phyloP scores from a whole-genome alignment of 2,797 vertebrate species.

The Prionace glauca region DNA sequence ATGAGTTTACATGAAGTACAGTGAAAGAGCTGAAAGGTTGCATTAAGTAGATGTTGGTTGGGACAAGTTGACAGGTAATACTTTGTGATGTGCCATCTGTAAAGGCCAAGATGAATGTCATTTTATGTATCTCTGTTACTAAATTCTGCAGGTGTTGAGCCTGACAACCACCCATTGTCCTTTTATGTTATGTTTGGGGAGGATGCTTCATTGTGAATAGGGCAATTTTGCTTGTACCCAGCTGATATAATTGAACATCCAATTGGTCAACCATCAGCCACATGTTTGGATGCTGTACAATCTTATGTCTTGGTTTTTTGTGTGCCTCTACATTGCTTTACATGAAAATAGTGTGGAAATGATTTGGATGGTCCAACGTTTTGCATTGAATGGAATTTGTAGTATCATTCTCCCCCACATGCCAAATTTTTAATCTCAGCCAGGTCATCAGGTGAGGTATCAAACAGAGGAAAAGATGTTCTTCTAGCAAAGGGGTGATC shows the following conservation, averaged over 20 bases:
- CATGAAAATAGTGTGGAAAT: background rate
- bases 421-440: background rate
- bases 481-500: background rate
- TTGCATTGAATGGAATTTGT: no score
- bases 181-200: background rate
- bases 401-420: background rate
- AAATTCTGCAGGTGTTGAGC: background rate
- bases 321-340: background rate
- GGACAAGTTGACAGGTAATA: background rate
- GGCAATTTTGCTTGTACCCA: background rate
- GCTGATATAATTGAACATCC: background rate
- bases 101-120: background rate
- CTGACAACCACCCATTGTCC: background rate
- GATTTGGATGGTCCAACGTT: background rate
- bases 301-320: background rate
- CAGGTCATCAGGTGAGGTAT: background rate
- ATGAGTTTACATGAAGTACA: background rate
- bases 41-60: background rate
- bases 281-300: background rate
- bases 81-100: background rate
- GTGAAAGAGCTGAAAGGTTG: background rate
- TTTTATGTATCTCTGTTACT: background rate
- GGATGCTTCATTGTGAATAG: background rate
- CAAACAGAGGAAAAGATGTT: background rate
- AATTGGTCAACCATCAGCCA: background rate